phyloP scores from a whole-genome alignment of 2,113 vertebrate genomes.

The Salvelinus namaycush region DNA sequence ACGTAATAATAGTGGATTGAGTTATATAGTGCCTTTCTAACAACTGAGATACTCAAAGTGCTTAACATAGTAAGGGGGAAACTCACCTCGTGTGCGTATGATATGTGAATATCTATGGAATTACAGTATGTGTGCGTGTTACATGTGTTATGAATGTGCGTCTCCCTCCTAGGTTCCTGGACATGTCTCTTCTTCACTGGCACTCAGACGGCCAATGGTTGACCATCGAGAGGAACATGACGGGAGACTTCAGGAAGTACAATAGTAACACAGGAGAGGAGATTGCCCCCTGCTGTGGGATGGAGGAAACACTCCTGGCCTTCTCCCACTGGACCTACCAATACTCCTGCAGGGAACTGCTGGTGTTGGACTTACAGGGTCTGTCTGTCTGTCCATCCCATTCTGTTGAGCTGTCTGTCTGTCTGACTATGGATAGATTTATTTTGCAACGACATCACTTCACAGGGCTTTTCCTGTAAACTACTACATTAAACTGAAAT shows the following conservation, averaged over 20 bases:
- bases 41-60: no score
- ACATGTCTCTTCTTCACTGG: conserved; percentile 89
- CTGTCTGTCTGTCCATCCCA: background rate
- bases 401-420: background rate
- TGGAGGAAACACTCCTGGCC: conserved; percentile 89
- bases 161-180: conserved; percentile 82
- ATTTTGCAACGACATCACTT: no score
- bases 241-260: conserved; percentile 89
- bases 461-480: background rate
- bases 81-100: no score
- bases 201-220: conserved; percentile 90
- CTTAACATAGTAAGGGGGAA: no score
- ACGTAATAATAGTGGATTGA: no score
- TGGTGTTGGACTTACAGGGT: conserved; percentile 97
- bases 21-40: no score
- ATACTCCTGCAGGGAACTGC: conserved; percentile 86
- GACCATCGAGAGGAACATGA: conserved; percentile 92
- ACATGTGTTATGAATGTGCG: background rate
- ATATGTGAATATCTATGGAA: background rate
- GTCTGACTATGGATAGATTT: background rate
- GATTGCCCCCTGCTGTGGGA: conserved; percentile 80
- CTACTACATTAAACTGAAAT: background rate
- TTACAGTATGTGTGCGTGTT: no score
- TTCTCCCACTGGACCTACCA: conserved; percentile 98
- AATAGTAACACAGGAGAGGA: conserved; percentile 97